Base-by-base conservation (phyloP, 2,113 vertebrate species). In the Ursus arctos region DNA sequence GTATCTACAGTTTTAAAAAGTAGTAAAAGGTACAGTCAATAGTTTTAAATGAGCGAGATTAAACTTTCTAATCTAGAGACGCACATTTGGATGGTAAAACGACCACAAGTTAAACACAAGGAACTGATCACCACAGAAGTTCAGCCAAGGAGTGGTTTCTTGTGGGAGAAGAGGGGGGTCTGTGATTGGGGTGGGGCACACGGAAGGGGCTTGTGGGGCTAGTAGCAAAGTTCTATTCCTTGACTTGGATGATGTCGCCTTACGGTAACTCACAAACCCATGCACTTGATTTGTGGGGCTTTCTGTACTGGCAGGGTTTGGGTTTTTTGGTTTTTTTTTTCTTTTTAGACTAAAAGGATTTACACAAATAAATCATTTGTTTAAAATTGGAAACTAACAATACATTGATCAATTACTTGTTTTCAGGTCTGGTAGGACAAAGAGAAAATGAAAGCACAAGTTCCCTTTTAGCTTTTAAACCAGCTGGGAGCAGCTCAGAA, bases 391-490 rank as follows among this genome's bases (percentile, higher is more conserved):
- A 43, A 77, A 49, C 47, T 43, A 28, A 55, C 16, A 53, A 28
- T 18, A 31, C 26, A 47, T 24, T 1, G 26, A 79, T 67, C 57
- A 53, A 10, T 51, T 7, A 49, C 11, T 59, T 85, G 49, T 69
- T 85, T 55, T 63, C 65, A 85, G 55, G 33, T 51, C 36, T n/a
- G 26, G 14, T 8, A 11, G 31, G 55, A 69, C 40, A 14, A 43
- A 28, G 31, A 93, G 40, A 67, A 72, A 47, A 33, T 19, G 0
- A 63, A 80, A 89, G 51, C 47, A 61, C 22, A 9, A 0, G 0
- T 51, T 77, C 22, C 53, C 63, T 86, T 88, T 82, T 18, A 93
- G 76, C 69, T 95, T 92, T 92, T 63, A 47, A 57, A 86, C 55
- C 43, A 63, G 88, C 81, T 76, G 49, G 47, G 51, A 93, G 76